phyloP scores from a whole-genome alignment of 2,113 vertebrate species.

The Centropus unirufus region DNA sequence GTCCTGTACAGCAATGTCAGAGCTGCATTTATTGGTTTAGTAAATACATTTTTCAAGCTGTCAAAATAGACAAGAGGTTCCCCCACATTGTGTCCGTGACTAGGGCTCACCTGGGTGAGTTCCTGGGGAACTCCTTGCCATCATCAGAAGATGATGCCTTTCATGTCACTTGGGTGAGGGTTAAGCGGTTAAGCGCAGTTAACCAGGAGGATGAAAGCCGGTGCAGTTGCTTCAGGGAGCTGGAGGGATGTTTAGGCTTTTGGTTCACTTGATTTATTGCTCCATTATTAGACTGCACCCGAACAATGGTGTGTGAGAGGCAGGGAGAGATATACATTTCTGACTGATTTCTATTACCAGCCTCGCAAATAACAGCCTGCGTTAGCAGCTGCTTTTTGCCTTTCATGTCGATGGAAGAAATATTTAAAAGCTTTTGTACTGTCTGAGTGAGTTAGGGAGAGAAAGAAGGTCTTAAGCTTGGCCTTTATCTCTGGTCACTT shows the following conservation, averaged over 20 bases:
- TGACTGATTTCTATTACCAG: conserved; percentile 35
- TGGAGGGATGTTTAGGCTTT: conserved; percentile 3
- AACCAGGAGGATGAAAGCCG: not conserved
- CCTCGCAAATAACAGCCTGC: not conserved
- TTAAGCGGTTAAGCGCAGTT: conserved; percentile 34
- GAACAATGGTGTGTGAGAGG: not conserved
- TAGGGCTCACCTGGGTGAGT: conserved; percentile 20
- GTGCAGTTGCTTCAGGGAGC: not conserved
- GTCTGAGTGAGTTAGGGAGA: not conserved
- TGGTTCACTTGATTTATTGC: conserved; percentile 41
- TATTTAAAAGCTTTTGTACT: conserved; percentile 37
- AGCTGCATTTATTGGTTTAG: not conserved
- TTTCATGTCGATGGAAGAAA: not conserved
- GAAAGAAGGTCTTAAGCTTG: not conserved
- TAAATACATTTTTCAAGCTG: not conserved
- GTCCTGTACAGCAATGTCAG: not conserved
- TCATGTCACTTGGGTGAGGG: not conserved
- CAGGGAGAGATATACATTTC: not conserved
- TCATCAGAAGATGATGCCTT: conserved; percentile 12
- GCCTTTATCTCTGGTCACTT: not conserved
- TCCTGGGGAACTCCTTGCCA: conserved; percentile 30
- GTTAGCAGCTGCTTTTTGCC: conserved; percentile 36
- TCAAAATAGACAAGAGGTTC: conserved; percentile 7
- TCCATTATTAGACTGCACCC: conserved; percentile 7
- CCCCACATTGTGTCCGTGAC: not conserved